These are phyloP conservation scores for Spatulosminthurus flaviceps DNA, from an alignment of 2,888 invertebrate genomes.

Conservation along the genomic window DNA sequence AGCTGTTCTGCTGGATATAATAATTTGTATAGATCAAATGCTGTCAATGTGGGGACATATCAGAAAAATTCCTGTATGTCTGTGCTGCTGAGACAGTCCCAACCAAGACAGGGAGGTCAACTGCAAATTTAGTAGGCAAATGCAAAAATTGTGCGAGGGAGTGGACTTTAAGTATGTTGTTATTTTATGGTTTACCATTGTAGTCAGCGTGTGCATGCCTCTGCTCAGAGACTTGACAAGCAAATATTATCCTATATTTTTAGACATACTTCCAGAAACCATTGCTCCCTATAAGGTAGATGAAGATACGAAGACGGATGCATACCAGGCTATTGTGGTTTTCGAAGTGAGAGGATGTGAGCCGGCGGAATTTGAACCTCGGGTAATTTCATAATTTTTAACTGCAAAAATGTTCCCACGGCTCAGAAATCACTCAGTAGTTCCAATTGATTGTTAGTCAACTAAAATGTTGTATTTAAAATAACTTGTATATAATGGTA, in stretches of 20 bases:
- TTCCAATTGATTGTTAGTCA: too few species aligned
- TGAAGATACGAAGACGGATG: conserved; percentile 39
- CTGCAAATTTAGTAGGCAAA: conserved; percentile 36
- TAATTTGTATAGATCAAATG: conserved; percentile 43
- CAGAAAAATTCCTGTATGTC: conserved; percentile 41
- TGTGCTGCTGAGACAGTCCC: conserved; percentile 31
- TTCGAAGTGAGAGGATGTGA: conserved; percentile 49
- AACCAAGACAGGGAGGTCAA: conserved; percentile 41
- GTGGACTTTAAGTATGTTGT: conserved; percentile 37
- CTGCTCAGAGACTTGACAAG: too few species aligned
- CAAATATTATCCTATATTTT: neutral
- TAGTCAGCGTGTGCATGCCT: too few species aligned
- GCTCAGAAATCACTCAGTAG: too few species aligned
- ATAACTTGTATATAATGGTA: too few species aligned
- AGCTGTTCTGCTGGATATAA: neutral
- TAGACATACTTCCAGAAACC: conserved; percentile 36
- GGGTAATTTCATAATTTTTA: conserved; percentile 14
- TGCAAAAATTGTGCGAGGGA: conserved; percentile 47
- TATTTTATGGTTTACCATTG: too few species aligned
- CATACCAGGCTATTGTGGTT: conserved; percentile 35
- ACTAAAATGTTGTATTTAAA: too few species aligned
- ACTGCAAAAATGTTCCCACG: too few species aligned
- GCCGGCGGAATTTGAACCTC: conserved; percentile 41
- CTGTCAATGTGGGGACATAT: conserved; percentile 38
- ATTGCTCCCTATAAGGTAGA: conserved; percentile 24